Conservation (phyloP, 64 coral and sea anemone genomes). For the Pachyseris speciosa region DNA sequence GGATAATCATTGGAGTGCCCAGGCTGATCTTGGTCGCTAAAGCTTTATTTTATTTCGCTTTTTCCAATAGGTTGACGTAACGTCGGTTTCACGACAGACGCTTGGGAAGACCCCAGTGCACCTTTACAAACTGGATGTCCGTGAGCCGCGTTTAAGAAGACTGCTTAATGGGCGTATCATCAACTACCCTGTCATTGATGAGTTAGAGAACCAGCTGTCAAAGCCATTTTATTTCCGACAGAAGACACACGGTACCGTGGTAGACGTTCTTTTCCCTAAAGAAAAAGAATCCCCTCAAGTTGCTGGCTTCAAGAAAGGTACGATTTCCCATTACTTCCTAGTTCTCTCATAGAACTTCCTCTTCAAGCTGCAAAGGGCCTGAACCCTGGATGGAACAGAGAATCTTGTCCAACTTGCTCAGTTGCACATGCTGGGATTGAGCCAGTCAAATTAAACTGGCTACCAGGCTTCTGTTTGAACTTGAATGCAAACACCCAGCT, state of each 20-base stretch:
- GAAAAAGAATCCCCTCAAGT: background rate
- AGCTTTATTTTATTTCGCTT: background rate
- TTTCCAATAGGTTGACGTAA: conserved; percentile 40
- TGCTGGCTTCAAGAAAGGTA: conserved; percentile 67
- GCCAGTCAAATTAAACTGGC: too few species aligned
- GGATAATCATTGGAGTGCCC: too few species aligned
- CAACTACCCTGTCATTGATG: conserved; percentile 60
- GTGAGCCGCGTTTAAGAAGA: conserved; percentile 38
- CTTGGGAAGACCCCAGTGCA: conserved; percentile 1
- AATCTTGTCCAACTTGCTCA: too few species aligned
- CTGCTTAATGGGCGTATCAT: background rate
- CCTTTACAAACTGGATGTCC: conserved; percentile 19
- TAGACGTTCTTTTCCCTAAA: conserved; percentile 57
- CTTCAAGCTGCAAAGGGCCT: too few species aligned
- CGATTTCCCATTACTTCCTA: background rate
- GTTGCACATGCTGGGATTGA: too few species aligned
- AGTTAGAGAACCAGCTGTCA: conserved; percentile 55
- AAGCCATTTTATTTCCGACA: conserved; percentile 73
- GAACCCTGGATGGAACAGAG: too few species aligned
- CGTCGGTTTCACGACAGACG: conserved; percentile 15
- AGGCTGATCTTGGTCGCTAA: too few species aligned
- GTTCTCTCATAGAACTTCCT: too few species aligned
- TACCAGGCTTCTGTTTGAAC: too few species aligned
- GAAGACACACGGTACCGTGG: conserved; percentile 32
- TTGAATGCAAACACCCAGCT: too few species aligned